These are phyloP conservation scores for Rhipidura dahli DNA, from an alignment of 2,113 vertebrate species.

Conservation along the genomic window DNA sequence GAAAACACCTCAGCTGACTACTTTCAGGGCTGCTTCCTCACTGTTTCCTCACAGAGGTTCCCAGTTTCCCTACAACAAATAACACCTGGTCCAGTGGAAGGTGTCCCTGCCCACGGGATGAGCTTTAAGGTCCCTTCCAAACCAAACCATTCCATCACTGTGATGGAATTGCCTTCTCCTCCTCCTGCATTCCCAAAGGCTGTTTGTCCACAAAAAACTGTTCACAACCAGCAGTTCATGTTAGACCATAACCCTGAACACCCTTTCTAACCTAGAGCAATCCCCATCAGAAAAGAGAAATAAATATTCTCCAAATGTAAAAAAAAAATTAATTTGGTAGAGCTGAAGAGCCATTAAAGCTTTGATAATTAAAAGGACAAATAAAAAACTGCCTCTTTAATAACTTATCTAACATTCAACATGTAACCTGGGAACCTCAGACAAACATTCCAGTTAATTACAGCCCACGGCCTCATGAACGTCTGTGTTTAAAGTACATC, in stretches of 20 bases:
- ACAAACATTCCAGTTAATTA: slow-evolving; percentile 37
- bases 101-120: background rate
- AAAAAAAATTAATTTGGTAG: background rate
- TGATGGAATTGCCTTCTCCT: background rate
- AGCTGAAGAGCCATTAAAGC: background rate
- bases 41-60: background rate
- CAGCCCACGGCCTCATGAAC: background rate
- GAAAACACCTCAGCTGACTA: background rate
- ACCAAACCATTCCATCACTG: background rate
- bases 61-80: background rate
- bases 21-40: background rate
- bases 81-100: background rate
- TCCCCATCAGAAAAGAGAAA: background rate
- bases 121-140: background rate
- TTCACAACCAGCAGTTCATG: background rate
- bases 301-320: background rate
- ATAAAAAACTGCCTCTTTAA: background rate
- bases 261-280: background rate
- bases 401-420: background rate
- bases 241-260: background rate
- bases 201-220: background rate
- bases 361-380: slow-evolving; percentile 13
- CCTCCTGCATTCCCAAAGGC: background rate
- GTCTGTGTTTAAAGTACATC: slow-evolving; percentile 13
- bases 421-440: background rate